Base-by-base conservation (phyloP, 1,140 invertebrate species). In the Drosophila nebulosa region DNA sequence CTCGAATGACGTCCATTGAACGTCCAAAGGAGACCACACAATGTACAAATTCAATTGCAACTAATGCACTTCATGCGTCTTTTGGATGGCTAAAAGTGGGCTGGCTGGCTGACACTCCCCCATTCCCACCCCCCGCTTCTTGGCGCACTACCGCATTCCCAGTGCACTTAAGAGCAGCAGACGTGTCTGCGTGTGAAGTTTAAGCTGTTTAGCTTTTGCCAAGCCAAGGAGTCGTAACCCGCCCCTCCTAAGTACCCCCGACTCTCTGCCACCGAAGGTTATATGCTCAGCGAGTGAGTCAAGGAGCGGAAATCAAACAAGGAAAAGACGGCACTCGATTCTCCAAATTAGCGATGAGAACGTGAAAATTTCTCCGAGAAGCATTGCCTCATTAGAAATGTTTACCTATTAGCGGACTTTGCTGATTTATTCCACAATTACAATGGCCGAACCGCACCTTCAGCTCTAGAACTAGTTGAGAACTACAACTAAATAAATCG, bases 301-400 rank as follows among this genome's bases (percentile, higher is more conserved):
- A 78, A 75, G 62, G 36, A 85, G 81, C 81, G 83, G 78, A 86
- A 81, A 88, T 88, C 83, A 86, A 86, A 86, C 78, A 86, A 72
- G 39, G 6, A 46, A 46, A 46, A 18, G 66, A 71, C 61, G 55
- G 59, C 61, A 46, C 14, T 76, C 62, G 74, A 59, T 61, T 65
- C 50, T 67, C 74, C 46, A 35, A 58, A 32, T 64, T 30, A 60
- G 27, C n/a, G 57, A 12, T 26, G 51, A 22, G 50, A 30, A 26
- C 21, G 56, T 7, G 22, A 16, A 36, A 5, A 58, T 16, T 26
- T 10, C 4, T 4, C 4, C 4, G 2, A 3, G 3, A 32, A 2
- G 10, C 7, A 30, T 30, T 9, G 27, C 10, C 2, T 30, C 1
- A 30, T 30, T 30, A 26, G 3, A 26, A 26, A 26, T 26, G n/a